A percentile compares a stretch with the other conserved stretches of the same genome.
Conservation (phyloP, 2,888 invertebrate species). For the Salpingus planirostris region DNA sequence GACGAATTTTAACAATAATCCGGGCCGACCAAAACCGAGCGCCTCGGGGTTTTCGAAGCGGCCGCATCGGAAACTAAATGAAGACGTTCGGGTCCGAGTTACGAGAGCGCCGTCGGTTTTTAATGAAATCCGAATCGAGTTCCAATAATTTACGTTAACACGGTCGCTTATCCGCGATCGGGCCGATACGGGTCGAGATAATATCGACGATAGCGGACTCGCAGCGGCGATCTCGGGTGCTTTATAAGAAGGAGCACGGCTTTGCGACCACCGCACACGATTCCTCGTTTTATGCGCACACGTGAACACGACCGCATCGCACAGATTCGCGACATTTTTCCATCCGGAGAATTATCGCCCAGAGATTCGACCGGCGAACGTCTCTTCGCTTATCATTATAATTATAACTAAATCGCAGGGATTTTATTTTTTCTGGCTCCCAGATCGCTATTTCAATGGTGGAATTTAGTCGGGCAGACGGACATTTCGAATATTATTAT, state of each 20-base stretch:
- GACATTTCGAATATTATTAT: no score
- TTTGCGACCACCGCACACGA: conserved; percentile 29
- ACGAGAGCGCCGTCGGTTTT: no score
- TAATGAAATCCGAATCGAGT: conserved; percentile 13
- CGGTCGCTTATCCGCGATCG: conserved; percentile 23
- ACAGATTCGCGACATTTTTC: conserved; percentile 21
- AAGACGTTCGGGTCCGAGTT: conserved; percentile 16
- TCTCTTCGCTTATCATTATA: no score
- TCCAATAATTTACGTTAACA: conserved; percentile 28
- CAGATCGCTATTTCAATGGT: conserved; percentile 28
- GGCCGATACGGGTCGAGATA: conserved; percentile 23
- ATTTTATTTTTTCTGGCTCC: no score
- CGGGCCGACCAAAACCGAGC: no score
- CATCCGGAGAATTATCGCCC: not conserved
- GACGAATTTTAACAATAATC: conserved; percentile 13
- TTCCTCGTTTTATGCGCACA: conserved; percentile 23
- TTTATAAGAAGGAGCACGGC: conserved; percentile 11
- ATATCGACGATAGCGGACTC: conserved; percentile 22
- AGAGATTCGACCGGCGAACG: no score
- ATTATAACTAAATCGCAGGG: no score
- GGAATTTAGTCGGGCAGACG: conserved; percentile 33
- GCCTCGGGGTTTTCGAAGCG: no score
- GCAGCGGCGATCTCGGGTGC: conserved; percentile 11
- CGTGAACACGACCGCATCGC: conserved; percentile 24
- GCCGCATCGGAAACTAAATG: no score